Evolutionary conservation across 2,888 invertebrate species (phyloP).

Genomic region (Prosapia bicincta): DNA sequence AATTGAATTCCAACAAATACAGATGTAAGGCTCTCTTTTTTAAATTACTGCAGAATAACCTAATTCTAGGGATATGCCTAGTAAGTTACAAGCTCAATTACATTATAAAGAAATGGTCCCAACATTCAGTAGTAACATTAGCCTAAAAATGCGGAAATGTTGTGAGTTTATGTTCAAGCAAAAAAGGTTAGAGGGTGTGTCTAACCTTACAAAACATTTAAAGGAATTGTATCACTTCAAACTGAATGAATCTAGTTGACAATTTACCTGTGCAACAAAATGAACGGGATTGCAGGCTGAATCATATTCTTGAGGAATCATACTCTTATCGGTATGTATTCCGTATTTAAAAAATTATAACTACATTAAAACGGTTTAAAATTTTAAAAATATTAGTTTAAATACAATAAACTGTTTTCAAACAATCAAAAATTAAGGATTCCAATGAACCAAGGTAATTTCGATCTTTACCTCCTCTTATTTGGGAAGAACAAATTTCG

Average conservation of each 20-base stretch:
- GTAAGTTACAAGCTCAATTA: no score
- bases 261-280: constrained; percentile 37
- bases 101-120: no score
- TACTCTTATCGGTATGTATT: constrained; percentile 12
- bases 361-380: neutral
- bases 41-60: no score
- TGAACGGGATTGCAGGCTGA: constrained; percentile 38
- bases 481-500: neutral
- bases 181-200: neutral
- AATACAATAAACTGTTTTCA: neutral
- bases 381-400: no score
- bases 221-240: neutral
- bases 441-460: neutral
- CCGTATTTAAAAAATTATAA: neutral
- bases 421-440: neutral
- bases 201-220: no score
- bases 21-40: no score
- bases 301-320: constrained; percentile 37
- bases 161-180: no score
- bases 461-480: neutral
- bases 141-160: no score
- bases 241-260: neutral
- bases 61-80: no score
- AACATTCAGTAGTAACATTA: no score
- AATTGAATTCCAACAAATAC: no score